These are phyloP conservation scores for Amphibalanus amphitrite DNA, from an alignment of 1,140 invertebrate species.

Conservation along the genomic window DNA sequence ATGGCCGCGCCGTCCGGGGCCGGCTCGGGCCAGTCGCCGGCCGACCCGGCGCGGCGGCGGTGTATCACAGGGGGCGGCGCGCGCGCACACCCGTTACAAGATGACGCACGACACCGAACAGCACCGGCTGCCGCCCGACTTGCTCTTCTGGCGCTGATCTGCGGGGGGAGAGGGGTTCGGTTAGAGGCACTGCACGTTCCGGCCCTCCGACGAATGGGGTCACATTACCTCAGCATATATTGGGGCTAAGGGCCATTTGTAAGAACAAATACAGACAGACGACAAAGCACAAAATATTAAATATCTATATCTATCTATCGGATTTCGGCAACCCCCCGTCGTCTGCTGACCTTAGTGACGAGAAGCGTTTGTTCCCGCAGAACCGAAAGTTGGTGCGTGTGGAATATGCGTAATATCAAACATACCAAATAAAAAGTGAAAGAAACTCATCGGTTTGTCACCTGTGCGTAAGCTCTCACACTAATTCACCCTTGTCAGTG, in stretches of 20 bases:
- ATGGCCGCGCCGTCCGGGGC: too few species aligned
- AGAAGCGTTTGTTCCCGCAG: too few species aligned
- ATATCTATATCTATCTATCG: background rate
- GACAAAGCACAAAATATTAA: background rate
- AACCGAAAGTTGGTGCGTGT: too few species aligned
- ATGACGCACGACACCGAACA: conserved; percentile 80
- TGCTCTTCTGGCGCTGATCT: conserved; percentile 89
- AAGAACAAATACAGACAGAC: background rate
- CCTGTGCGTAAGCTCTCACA: too few species aligned
- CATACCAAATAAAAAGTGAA: too few species aligned
- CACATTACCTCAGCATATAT: background rate
- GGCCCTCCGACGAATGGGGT: background rate
- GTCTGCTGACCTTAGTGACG: too few species aligned
- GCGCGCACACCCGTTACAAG: conserved; percentile 42
- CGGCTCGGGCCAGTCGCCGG: background rate
- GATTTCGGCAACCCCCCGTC: background rate
- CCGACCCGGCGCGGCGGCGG: background rate
- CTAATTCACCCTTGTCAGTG: too few species aligned
- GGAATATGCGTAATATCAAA: too few species aligned
- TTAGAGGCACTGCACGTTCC: too few species aligned
- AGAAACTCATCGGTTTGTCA: too few species aligned
- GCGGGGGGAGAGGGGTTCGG: conserved; percentile 38
- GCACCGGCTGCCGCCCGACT: conserved; percentile 79
- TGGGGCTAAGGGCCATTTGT: background rate
- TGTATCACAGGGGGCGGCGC: background rate